Base-by-base conservation (phyloP, 2,113 vertebrate species). In the Tychaedon coryphoeus region DNA sequence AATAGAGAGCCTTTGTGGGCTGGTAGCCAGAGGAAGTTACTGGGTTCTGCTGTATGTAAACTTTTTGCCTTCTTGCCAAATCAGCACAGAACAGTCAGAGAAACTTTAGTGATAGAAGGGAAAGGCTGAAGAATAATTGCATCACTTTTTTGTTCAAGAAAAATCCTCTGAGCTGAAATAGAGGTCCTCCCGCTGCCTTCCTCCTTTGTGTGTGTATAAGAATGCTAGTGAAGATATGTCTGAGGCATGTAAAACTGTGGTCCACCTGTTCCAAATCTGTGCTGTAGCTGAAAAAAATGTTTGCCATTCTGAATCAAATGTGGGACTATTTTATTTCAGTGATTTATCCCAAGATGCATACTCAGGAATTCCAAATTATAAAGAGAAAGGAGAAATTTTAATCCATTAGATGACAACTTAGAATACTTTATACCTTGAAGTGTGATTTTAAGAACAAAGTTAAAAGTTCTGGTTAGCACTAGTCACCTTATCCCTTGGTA, bases 21-120 rank as follows among this genome's bases (percentile, higher is more conserved):
- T 90, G 10, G 19, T 38, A 78, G 6, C 8, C 4, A 12, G 20
- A 43, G 14, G 5, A 86, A 28, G 14, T 45, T 58, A 12, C 0
- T 0, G 8, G 7, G 9, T 22, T 2, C 1, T 36, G 13, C 4
- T 67, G 48, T 38, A 15, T 8, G 12, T 8, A 31, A 38, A 2
- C 15, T 12, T 69, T 67, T 57, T 38, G 12, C 14, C 3, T 34
- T 88, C 53, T 57, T 66, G 15, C 6, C 3, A 42, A 67, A 45
- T 29, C 2, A 2, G 0, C 19, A 14, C 15, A 17, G 8, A 20
- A 54, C 25, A 50, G 14, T 7, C 34, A 47, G 24, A 86, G 14
- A 69, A 40, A 47, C 3, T 22, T 48, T 18, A 42, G 6, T 26
- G 5, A 36, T 8, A 19, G 28, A 90, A 86, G 8, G 25, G 31